Percentiles rank a stretch among this genome's conserved stretches.
Evolutionary conservation across 1,140 invertebrate species (phyloP).

Genomic region (Lepidurus couesii): DNA sequence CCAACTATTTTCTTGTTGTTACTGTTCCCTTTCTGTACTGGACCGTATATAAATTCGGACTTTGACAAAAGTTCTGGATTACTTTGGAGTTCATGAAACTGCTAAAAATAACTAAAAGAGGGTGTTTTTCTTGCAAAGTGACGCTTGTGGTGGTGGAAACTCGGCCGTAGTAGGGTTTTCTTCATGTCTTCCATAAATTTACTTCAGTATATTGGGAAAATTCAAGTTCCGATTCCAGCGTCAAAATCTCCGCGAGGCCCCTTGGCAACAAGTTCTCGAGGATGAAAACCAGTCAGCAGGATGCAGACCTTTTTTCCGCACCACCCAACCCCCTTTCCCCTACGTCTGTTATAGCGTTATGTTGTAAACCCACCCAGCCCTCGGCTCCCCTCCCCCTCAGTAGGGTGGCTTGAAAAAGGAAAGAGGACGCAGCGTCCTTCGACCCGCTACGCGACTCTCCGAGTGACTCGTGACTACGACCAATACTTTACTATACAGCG

Average conservation of each 20-base stretch:
- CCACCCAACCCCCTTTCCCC: not conserved
- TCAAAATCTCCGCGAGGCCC: not conserved
- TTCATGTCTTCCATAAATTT: too few species aligned
- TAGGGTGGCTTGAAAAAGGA: not conserved
- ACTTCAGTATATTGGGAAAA: too few species aligned
- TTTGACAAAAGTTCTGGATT: too few species aligned
- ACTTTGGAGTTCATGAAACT: too few species aligned
- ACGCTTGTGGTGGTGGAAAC: too few species aligned
- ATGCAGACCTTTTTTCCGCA: not conserved
- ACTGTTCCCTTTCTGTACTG: not conserved
- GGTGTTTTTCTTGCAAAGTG: too few species aligned
- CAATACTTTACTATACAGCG: slow-evolving; percentile 22
- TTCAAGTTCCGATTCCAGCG: not conserved
- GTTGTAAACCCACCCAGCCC: not conserved
- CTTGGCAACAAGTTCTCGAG: slow-evolving; percentile 6
- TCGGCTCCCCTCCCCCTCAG: not conserved
- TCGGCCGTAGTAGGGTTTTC: too few species aligned
- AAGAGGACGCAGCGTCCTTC: slow-evolving; percentile 20
- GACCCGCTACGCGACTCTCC: slow-evolving; percentile 17
- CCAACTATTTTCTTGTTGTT: not conserved
- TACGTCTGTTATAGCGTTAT: not conserved
- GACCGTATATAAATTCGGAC: too few species aligned
- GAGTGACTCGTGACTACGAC: slow-evolving; percentile 20
- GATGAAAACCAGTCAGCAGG: slow-evolving; percentile 2
- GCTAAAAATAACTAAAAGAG: too few species aligned